Base-by-base conservation (phyloP, 2,113 vertebrate genomes). In the Progne subis region DNA sequence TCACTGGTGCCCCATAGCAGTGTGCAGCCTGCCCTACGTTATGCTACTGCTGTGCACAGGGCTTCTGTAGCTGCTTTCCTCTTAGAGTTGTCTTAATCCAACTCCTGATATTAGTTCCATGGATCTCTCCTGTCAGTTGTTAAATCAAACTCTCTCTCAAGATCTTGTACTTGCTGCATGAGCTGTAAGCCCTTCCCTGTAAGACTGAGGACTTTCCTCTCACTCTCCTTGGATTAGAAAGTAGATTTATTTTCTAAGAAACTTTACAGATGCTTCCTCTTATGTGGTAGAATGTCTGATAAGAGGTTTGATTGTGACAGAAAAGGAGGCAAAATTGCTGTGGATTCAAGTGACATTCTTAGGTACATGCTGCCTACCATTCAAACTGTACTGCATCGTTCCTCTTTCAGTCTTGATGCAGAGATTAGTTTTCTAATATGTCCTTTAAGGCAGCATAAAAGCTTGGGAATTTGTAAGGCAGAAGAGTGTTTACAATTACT, bases 11-110 rank as follows among this genome's bases (percentile, higher is more conserved):
- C 17, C 28, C 4, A 1, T 61, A 44, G 28, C 0, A 1, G 20
- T 34, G 24, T 20, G 11, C 12, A 69, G 9, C 19, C 24, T 60
- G 21, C 26, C 5, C 21, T 59, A 0, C 0, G 0, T 34, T 37
- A 4, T 23, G 14, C 18, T 60, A 1, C 25, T 70, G 11, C 20
- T 6, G 3, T 24, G 12, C 24, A 19, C 5, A 5, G 29, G 34
- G 39, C 32, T 80, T 64, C 24, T 82, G 28, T 52, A 60, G 34
- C 29, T 89, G 55, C 5, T 37, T 26, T 86, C 7, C 23, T 57
- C 29, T 90, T 46, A 44, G 1, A 39, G 20, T 32, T 86, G 14
- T 39, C 16, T 41, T 74, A 23, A 17, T 86, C 19, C 18, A 39
- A 13, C 17, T 67, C 32, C 10, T 47, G 18, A 9, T 56, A 61